Evolutionary conservation across 1,140 invertebrate species (phyloP).

Genomic region (Pomacea maculata): DNA sequence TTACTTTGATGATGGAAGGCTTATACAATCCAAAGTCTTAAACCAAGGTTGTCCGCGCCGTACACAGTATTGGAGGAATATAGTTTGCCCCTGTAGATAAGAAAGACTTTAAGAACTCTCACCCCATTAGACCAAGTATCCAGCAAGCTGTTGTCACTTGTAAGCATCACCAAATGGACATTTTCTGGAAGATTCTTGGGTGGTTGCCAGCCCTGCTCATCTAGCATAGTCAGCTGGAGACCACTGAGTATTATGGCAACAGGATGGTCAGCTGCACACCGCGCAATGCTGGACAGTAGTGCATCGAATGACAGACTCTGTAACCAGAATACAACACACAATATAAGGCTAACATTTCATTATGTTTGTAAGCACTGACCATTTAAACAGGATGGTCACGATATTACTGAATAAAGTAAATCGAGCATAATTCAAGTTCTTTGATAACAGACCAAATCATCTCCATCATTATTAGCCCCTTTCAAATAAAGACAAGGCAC

Average conservation of each 20-base stretch:
- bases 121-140: not conserved
- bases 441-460: too few relatives aligned
- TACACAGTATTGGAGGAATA: too few relatives aligned
- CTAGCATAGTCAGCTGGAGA: not conserved
- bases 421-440: too few relatives aligned
- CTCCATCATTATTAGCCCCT: too few relatives aligned
- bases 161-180: not conserved
- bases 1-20: too few relatives aligned
- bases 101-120: not conserved
- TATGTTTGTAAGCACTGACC: too few relatives aligned
- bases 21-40: too few relatives aligned
- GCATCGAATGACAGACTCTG: not conserved
- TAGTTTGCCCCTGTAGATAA: too few relatives aligned
- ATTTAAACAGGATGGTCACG: too few relatives aligned
- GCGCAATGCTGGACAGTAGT: slow-evolving; percentile 3
- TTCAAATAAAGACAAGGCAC: too few relatives aligned
- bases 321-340: not conserved
- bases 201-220: not conserved
- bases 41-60: too few relatives aligned
- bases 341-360: not conserved
- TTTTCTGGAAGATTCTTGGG: not conserved
- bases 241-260: slow-evolving; percentile 11
- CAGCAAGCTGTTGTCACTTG: not conserved
- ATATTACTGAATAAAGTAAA: too few relatives aligned
- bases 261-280: not conserved